A percentile compares a stretch with the other conserved stretches of the same genome.
Evolutionary conservation across 2,113 vertebrate genomes (phyloP).

Genomic region (Corvus moneduloides): DNA sequence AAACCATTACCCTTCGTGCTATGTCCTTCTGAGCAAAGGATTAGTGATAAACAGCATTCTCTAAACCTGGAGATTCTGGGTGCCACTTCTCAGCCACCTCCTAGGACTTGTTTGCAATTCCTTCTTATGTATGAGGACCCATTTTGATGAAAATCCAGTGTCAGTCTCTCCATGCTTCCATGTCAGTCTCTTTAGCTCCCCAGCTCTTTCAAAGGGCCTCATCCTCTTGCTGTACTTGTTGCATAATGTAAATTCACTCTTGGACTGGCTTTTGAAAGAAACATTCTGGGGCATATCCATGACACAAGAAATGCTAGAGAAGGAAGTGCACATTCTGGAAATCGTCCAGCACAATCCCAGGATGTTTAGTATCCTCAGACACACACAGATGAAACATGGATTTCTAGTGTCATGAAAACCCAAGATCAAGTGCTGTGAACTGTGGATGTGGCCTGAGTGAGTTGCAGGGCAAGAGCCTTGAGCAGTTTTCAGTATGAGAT

Average conservation of each 20-base stretch:
- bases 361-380: neutral
- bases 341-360: neutral
- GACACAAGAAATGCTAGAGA: neutral
- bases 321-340: neutral
- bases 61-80: neutral
- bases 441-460: neutral
- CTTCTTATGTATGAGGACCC: neutral
- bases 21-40: neutral
- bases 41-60: neutral
- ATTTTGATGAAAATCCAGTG: neutral
- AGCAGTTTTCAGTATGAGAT: neutral
- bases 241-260: neutral
- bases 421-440: neutral
- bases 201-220: neutral
- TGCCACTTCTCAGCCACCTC: neutral
- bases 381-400: neutral
- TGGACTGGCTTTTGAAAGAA: neutral
- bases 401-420: neutral
- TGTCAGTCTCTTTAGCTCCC: neutral
- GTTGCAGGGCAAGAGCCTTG: neutral
- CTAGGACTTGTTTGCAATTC: neutral
- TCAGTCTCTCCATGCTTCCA: neutral
- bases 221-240: neutral
- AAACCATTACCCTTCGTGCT: neutral
- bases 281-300: neutral